These are phyloP conservation scores for Malacoctenus gilli DNA, from an alignment of 2,797 vertebrate species.

Conservation along the genomic window DNA sequence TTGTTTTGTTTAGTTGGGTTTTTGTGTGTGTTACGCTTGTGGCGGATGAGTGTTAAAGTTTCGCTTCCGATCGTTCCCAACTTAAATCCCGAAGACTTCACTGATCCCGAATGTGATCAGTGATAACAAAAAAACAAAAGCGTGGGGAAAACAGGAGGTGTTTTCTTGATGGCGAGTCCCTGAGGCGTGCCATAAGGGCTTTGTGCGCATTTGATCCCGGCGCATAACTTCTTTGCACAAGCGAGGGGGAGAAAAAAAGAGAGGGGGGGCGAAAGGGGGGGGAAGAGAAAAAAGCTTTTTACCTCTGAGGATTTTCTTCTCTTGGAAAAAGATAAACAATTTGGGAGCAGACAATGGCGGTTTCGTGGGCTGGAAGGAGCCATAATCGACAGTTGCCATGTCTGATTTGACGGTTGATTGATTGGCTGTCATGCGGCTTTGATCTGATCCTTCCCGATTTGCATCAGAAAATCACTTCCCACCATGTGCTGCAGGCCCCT, in stretches of 20 bases:
- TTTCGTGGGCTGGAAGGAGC: constrained; percentile 88
- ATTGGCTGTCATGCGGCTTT: constrained; percentile 90
- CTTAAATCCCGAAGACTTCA: constrained; percentile 25
- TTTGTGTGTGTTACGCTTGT: constrained; percentile 40
- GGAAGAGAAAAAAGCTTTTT: constrained; percentile 27
- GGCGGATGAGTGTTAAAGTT: no score
- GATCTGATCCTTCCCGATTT: constrained; percentile 89
- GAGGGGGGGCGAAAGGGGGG: background rate
- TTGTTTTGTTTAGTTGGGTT: no score
- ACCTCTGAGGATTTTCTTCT: constrained; percentile 55
- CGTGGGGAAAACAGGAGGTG: constrained; percentile 64
- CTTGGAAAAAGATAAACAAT: constrained; percentile 75
- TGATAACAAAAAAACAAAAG: background rate
- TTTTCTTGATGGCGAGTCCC: constrained; percentile 62
- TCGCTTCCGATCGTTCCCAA: constrained; percentile 60
- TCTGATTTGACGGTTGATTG: constrained; percentile 97
- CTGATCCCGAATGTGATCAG: background rate
- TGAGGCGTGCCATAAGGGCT: constrained; percentile 63
- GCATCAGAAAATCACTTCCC: constrained; percentile 97
- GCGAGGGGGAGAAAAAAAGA: background rate
- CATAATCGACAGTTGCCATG: constrained; percentile 92
- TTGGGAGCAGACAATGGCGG: constrained; percentile 76
- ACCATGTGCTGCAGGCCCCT: constrained; percentile 77
- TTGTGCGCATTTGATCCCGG: constrained; percentile 70
- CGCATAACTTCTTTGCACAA: constrained; percentile 71